These are phyloP conservation scores for Galeruca laticollis DNA, from an alignment of 2,888 invertebrate species.

Conservation along the genomic window DNA sequence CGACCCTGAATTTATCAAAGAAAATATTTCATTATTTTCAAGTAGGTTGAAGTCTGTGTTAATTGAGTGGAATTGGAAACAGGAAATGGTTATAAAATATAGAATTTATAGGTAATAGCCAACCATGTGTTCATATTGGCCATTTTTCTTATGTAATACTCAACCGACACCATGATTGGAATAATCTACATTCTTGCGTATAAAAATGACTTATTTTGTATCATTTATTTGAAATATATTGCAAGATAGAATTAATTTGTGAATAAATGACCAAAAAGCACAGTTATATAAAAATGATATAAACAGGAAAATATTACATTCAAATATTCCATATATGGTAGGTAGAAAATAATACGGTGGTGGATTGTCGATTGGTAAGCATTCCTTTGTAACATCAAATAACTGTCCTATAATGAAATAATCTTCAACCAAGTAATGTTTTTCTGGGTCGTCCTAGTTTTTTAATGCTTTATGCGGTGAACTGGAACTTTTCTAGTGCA, in stretches of 20 bases:
- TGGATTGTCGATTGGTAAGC: too few relatives aligned
- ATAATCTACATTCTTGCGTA: background rate
- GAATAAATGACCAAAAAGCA: background rate
- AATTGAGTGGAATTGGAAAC: conserved; percentile 6
- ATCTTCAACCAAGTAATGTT: too few relatives aligned
- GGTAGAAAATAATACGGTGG: too few relatives aligned
- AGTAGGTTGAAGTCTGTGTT: conserved; percentile 14
- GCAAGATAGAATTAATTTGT: background rate
- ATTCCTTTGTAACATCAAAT: too few relatives aligned
- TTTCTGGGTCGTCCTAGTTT: too few relatives aligned
- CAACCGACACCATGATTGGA: background rate
- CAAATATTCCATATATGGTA: too few relatives aligned
- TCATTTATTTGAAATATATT: background rate
- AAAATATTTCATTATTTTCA: conserved; percentile 6
- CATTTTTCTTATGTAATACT: background rate
- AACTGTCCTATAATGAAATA: too few relatives aligned
- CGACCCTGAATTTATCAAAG: conserved; percentile 1
- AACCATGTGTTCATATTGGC: background rate
- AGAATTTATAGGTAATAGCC: background rate
- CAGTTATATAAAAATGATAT: background rate
- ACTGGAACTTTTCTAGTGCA: too few relatives aligned
- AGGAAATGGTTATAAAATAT: conserved; percentile 2
- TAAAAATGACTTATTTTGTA: background rate
- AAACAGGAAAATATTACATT: too few relatives aligned
- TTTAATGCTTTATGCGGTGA: too few relatives aligned